phyloP scores from a whole-genome alignment of 2,888 invertebrate species.

The Dryobota labecula region DNA sequence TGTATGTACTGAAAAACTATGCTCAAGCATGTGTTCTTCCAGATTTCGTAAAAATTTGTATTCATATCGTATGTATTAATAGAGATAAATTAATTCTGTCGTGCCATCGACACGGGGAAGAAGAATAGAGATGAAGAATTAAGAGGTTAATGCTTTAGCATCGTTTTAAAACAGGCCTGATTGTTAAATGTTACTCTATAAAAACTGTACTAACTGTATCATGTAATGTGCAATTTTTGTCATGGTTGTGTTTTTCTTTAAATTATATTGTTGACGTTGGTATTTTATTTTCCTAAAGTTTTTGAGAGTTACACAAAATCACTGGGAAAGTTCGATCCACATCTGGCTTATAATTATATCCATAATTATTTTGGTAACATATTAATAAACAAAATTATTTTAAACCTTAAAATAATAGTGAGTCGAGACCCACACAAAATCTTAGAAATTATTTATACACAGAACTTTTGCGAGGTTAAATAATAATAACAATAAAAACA shows the following conservation, averaged over 20 bases:
- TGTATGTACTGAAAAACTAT: slow-evolving; percentile 1
- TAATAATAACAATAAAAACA: slow-evolving; percentile 21
- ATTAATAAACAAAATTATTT: slow-evolving; percentile 11
- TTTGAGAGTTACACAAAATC: not conserved
- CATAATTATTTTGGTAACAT: slow-evolving; percentile 26
- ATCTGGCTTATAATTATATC: not conserved
- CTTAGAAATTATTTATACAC: slow-evolving; percentile 36
- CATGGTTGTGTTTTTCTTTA: not conserved
- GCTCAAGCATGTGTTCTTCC: slow-evolving; percentile 7
- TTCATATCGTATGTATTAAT: not conserved
- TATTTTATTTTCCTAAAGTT: not conserved
- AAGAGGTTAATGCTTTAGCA: not conserved
- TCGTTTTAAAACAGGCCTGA: not conserved
- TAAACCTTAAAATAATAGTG: not conserved
- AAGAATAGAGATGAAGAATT: not conserved
- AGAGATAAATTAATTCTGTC: not conserved
- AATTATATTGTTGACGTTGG: not conserved
- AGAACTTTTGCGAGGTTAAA: slow-evolving; percentile 43
- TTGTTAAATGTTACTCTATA: too few relatives aligned
- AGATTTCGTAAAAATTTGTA: not conserved
- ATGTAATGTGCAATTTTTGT: not conserved
- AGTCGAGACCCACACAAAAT: not conserved
- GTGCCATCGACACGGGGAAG: not conserved
- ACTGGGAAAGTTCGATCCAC: not conserved
- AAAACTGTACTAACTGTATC: not conserved